Percentiles rank a stretch among this genome's conserved stretches.
These are phyloP conservation scores for Temnothorax nylanderi DNA, from an alignment of 1,140 invertebrate species.

Conservation along the genomic window DNA sequence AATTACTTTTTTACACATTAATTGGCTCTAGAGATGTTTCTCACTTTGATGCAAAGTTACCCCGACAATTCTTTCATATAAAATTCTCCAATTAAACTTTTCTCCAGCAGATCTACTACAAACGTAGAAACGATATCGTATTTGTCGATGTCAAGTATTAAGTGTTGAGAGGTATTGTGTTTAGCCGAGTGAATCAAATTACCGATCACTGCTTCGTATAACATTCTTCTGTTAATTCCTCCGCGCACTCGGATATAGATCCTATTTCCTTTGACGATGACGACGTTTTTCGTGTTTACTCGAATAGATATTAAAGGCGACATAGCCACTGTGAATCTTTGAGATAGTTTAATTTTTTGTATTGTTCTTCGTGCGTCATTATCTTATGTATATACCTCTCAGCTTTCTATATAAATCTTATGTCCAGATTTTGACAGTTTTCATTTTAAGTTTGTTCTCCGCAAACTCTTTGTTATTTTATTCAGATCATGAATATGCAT, in stretches of 20 bases:
- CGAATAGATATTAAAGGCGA: background rate
- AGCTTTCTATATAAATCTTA: background rate
- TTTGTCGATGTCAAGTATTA: background rate
- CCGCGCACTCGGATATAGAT: background rate
- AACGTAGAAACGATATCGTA: background rate
- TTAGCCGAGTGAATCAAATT: slow-evolving; percentile 22
- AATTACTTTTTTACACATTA: slow-evolving; percentile 4
- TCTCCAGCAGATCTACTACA: background rate
- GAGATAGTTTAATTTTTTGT: slow-evolving; percentile 5
- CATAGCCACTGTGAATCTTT: background rate
- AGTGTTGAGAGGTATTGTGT: slow-evolving; percentile 19
- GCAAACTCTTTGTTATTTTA: background rate
- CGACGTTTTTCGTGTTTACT: slow-evolving; percentile 10
- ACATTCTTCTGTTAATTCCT: background rate
- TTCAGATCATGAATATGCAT: background rate
- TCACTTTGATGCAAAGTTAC: background rate
- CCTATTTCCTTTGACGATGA: slow-evolving; percentile 34
- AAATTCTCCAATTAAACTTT: background rate
- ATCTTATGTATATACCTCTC: background rate
- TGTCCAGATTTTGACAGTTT: background rate
- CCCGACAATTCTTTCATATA: background rate
- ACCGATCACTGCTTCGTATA: slow-evolving; percentile 9
- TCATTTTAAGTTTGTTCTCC: too few relatives aligned
- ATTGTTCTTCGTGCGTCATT: slow-evolving; percentile 7
- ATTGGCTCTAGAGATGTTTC: background rate